These are phyloP conservation scores for Argyra leucocephala DNA, from an alignment of 2,888 invertebrate genomes.

Conservation along the genomic window DNA sequence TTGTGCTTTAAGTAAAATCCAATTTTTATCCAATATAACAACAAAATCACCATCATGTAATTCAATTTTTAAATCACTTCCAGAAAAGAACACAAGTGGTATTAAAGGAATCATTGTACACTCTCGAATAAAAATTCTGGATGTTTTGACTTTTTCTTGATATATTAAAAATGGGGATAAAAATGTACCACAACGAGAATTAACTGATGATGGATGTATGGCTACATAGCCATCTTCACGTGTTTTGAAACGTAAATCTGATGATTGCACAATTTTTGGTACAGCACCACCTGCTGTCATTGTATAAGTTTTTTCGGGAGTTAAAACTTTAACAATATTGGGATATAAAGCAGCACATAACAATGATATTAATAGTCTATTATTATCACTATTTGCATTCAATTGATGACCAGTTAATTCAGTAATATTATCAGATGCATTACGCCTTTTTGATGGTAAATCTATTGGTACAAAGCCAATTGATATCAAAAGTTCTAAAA, in stretches of 20 bases:
- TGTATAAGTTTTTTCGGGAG: slow-evolving; percentile 67
- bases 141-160: slow-evolving; percentile 75
- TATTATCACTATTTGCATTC: slow-evolving; percentile 65
- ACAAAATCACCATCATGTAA: slow-evolving; percentile 64
- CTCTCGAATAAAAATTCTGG: slow-evolving; percentile 67
- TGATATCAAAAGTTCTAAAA: slow-evolving; percentile 61
- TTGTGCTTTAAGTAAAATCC: slow-evolving; percentile 72
- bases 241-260: slow-evolving; percentile 65
- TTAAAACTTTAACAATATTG: slow-evolving; percentile 72
- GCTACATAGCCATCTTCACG: slow-evolving; percentile 62
- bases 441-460: slow-evolving; percentile 46
- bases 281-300: slow-evolving; percentile 65
- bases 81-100: slow-evolving; percentile 61
- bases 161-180: slow-evolving; percentile 68
- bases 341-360: slow-evolving; percentile 89
- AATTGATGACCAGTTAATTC: slow-evolving; percentile 55
- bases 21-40: slow-evolving; percentile 66
- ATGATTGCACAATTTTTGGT: slow-evolving; percentile 58
- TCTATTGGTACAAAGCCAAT: slow-evolving; percentile 69
- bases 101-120: slow-evolving; percentile 71
- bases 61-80: slow-evolving; percentile 63
- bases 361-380: slow-evolving; percentile 66
- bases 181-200: slow-evolving; percentile 55
- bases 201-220: slow-evolving; percentile 70
- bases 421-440: slow-evolving; percentile 51